These are phyloP conservation scores for Syrphus vitripennis DNA, from an alignment of 2,888 invertebrate species.

Conservation along the genomic window DNA sequence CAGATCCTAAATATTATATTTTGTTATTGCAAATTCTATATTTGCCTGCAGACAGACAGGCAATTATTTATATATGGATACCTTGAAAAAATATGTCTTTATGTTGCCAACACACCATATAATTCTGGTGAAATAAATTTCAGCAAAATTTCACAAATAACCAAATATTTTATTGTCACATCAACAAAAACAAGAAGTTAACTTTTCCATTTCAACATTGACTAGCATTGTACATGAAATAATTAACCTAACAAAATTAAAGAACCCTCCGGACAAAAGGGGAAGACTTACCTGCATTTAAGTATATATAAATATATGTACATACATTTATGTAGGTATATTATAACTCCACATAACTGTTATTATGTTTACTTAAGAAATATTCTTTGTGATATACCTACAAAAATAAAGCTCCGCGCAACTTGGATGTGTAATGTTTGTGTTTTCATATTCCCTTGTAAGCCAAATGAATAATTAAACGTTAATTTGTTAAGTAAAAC, in stretches of 20 bases:
- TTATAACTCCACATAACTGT: not conserved
- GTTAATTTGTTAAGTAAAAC: conserved; percentile 30
- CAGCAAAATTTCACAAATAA: not conserved
- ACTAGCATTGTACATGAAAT: conserved; percentile 5
- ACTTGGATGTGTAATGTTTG: not conserved
- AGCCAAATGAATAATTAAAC: conserved; percentile 37
- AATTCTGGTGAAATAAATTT: not conserved
- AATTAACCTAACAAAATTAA: not conserved
- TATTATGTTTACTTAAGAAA: conserved; percentile 20
- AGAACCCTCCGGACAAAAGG: not conserved
- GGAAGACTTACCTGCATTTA: not conserved
- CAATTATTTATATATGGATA: not conserved
- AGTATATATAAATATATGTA: not conserved
- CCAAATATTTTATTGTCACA: not conserved
- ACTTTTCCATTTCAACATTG: not conserved
- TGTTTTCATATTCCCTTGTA: not conserved
- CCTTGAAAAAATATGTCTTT: not conserved
- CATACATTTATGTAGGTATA: not conserved
- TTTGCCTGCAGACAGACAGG: not conserved
- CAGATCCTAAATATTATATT: no score
- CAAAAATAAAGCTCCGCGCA: conserved; percentile 1
- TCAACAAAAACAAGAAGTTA: not conserved
- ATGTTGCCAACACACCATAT: not conserved
- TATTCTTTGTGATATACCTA: not conserved
- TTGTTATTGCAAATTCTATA: not conserved